Evolutionary conservation across 2,888 invertebrate species (phyloP).

Genomic region (Melanchra persicariae): DNA sequence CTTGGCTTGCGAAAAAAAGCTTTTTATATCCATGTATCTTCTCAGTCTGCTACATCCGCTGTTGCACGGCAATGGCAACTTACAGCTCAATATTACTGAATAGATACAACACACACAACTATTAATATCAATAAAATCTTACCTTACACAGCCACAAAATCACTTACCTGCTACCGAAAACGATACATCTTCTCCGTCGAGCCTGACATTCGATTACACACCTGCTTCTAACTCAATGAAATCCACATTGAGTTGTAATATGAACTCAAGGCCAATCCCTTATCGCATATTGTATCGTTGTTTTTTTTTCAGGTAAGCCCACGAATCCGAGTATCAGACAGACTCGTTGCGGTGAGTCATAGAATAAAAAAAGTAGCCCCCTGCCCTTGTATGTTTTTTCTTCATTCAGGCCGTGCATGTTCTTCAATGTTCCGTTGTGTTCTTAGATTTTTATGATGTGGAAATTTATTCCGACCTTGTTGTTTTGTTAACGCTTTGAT

Average conservation of each 20-base stretch:
- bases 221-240: conserved; percentile 50
- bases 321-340: conserved; percentile 8
- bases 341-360: conserved; percentile 60
- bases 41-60: not conserved
- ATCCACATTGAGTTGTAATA: conserved; percentile 46
- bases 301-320: conserved; percentile 67
- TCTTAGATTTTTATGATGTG: conserved; percentile 21
- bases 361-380: conserved; percentile 44
- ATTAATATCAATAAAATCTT: not conserved
- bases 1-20: not conserved
- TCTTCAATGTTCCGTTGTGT: conserved; percentile 14
- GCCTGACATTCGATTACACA: conserved; percentile 34
- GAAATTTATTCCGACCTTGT: conserved; percentile 51
- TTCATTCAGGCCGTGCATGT: conserved; percentile 23
- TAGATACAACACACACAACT: not conserved
- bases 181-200: conserved; percentile 4
- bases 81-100: not conserved
- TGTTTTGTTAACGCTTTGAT: conserved; percentile 45
- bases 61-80: not conserved
- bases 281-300: conserved; percentile 50
- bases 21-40: too few species aligned
- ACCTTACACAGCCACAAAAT: conserved; percentile 10
- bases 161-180: conserved; percentile 37
- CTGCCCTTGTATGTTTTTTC: conserved; percentile 40
- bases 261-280: conserved; percentile 38